Conservation (phyloP, 2,888 invertebrate genomes). For the Cephus spinipes region DNA sequence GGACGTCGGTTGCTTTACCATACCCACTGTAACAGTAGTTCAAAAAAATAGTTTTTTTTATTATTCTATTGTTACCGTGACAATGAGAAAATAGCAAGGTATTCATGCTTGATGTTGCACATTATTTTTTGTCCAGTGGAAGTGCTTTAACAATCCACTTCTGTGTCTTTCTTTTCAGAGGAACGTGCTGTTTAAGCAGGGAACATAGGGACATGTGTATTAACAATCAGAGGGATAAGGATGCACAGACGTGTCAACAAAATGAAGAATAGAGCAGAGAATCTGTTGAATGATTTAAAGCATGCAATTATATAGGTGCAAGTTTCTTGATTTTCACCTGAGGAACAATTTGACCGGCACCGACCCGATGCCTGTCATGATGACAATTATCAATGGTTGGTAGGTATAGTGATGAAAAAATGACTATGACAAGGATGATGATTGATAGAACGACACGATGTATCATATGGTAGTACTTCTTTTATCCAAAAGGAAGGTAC, state of each 20-base stretch:
- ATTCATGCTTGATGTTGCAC: not conserved
- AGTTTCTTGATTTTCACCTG: not conserved
- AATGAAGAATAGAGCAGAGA: not conserved
- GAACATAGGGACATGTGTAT: not conserved
- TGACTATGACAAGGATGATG: not conserved
- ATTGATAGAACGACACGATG: not conserved
- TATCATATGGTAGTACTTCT: not conserved
- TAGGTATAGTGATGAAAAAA: not conserved
- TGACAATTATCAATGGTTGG: no score
- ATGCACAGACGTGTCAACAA: not conserved
- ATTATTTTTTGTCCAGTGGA: not conserved
- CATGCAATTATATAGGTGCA: not conserved
- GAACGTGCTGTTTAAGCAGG: not conserved
- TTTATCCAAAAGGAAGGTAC: not conserved
- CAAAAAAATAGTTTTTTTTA: not conserved
- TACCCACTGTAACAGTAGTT: constrained; percentile 76
- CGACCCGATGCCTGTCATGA: not conserved
- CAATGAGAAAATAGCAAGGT: not conserved
- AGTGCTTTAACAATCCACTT: not conserved
- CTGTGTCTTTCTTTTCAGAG: not conserved
- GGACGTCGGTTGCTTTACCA: constrained; percentile 94
- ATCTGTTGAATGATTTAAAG: not conserved
- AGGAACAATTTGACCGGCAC: not conserved
- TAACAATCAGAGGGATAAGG: not conserved
- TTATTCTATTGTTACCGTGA: not conserved